Percentiles rank a stretch among this genome's conserved stretches.
phyloP scores from a whole-genome alignment of 2,888 invertebrate species.

The Dromius quadrimaculatus region DNA sequence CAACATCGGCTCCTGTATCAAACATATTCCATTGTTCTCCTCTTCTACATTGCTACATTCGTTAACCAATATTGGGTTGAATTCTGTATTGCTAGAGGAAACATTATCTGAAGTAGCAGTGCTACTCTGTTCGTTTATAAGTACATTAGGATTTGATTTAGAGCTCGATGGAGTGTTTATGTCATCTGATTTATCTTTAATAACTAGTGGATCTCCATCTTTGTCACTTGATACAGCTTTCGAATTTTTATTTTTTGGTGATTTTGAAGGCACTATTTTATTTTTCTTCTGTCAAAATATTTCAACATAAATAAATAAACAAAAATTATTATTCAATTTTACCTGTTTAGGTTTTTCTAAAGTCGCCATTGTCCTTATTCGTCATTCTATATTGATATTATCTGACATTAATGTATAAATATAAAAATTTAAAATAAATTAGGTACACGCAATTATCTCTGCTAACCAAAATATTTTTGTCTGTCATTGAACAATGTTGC shows the following conservation, averaged over 20 bases:
- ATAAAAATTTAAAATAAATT: neutral
- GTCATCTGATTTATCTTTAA: neutral
- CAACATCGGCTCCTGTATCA: no score
- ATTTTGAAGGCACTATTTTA: slow-evolving; percentile 45
- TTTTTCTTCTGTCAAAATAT: slow-evolving; percentile 33
- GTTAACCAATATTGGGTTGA: neutral
- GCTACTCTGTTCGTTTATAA: neutral
- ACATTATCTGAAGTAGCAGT: neutral
- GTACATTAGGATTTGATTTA: neutral
- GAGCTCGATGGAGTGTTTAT: neutral
- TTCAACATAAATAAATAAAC: neutral
- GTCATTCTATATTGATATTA: slow-evolving; percentile 11
- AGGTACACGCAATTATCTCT: slow-evolving; percentile 13
- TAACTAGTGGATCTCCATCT: neutral
- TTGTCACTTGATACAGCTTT: neutral
- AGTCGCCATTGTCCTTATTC: slow-evolving; percentile 39
- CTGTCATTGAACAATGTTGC: slow-evolving; percentile 15
- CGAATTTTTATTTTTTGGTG: slow-evolving; percentile 12
- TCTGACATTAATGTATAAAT: neutral
- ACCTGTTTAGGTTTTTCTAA: slow-evolving; percentile 49
- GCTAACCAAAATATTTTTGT: slow-evolving; percentile 31
- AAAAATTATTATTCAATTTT: neutral
- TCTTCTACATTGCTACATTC: neutral
- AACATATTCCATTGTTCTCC: neutral
- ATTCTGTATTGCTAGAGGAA: neutral